phyloP scores from a whole-genome alignment of 1,140 invertebrate genomes.

The Drosophila pallidifrons region DNA sequence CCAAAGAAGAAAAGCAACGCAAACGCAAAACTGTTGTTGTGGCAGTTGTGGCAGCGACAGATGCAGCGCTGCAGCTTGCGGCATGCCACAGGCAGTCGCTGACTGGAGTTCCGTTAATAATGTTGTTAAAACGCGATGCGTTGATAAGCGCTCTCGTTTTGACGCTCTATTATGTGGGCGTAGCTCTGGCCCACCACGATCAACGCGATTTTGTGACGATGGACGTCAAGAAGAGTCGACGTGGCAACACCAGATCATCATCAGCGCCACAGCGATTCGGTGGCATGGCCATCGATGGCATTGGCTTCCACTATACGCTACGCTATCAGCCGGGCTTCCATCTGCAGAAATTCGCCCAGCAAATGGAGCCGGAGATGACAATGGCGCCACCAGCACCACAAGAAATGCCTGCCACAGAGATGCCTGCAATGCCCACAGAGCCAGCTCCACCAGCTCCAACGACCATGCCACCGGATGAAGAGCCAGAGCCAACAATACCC shows the following conservation, averaged over 20 bases:
- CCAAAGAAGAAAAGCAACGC: slow-evolving; percentile 55
- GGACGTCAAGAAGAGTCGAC: slow-evolving; percentile 50
- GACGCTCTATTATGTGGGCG: slow-evolving; percentile 75
- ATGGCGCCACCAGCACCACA: slow-evolving; percentile 9
- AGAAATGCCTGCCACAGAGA: slow-evolving; percentile 15
- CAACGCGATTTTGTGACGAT: slow-evolving; percentile 69
- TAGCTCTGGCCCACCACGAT: slow-evolving; percentile 34
- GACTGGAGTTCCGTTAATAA: slow-evolving; percentile 79
- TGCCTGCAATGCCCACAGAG: slow-evolving; percentile 48
- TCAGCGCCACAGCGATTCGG: slow-evolving; percentile 39
- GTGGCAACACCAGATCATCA: slow-evolving; percentile 29
- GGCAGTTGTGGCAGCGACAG: slow-evolving; percentile 13
- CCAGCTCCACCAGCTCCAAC: slow-evolving; percentile 21
- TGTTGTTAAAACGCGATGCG: slow-evolving; percentile 74
- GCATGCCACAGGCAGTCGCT: slow-evolving; percentile 57
- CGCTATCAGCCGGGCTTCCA: slow-evolving; percentile 68
- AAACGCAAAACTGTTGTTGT: slow-evolving; percentile 2
- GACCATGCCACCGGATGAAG: slow-evolving; percentile 42
- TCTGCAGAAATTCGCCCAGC: slow-evolving; percentile 60
- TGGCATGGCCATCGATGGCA: slow-evolving; percentile 52
- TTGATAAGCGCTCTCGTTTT: slow-evolving; percentile 76
- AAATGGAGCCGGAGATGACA: slow-evolving; percentile 26
- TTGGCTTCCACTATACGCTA: slow-evolving; percentile 61
- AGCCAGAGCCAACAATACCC: slow-evolving; percentile 69
- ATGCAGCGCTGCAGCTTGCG: slow-evolving; percentile 33